Conservation (phyloP, 2,797 vertebrate species). For the Hydrolagus colliei region DNA sequence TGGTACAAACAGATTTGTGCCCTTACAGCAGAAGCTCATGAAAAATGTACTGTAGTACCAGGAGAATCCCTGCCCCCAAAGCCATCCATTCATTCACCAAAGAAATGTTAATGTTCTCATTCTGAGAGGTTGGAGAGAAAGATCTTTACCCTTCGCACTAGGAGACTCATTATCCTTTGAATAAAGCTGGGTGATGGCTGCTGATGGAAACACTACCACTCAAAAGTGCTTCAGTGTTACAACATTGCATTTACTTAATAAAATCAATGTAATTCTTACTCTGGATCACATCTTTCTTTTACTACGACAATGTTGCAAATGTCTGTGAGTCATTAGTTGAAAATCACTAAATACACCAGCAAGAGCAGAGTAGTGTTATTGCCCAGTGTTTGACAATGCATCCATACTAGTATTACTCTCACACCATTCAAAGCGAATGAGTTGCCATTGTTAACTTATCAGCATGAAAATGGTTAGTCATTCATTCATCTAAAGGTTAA, state of each 20-base stretch:
- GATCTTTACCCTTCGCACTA: not conserved
- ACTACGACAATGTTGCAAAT: not conserved
- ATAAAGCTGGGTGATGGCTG: not conserved
- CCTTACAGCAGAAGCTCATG: not conserved
- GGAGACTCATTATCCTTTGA: not conserved
- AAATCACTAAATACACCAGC: not conserved
- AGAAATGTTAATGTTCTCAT: not conserved
- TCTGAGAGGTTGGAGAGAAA: not conserved
- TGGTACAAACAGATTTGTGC: no score
- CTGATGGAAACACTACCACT: not conserved
- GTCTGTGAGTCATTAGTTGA: not conserved
- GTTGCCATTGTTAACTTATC: not conserved
- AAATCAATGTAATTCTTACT: not conserved
- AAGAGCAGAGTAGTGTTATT: not conserved
- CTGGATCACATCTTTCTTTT: not conserved
- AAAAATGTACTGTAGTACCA: not conserved
- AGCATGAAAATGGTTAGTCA: not conserved
- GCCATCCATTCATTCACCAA: not conserved
- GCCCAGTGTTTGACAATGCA: not conserved
- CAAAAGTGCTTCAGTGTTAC: not conserved
- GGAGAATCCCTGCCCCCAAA: no score
- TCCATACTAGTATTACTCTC: not conserved
- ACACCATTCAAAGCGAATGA: not conserved
- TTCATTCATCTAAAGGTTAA: no score
- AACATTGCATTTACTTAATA: not conserved